These are phyloP conservation scores for Cetonia aurata DNA, from an alignment of 2,888 invertebrate genomes.

Conservation along the genomic window DNA sequence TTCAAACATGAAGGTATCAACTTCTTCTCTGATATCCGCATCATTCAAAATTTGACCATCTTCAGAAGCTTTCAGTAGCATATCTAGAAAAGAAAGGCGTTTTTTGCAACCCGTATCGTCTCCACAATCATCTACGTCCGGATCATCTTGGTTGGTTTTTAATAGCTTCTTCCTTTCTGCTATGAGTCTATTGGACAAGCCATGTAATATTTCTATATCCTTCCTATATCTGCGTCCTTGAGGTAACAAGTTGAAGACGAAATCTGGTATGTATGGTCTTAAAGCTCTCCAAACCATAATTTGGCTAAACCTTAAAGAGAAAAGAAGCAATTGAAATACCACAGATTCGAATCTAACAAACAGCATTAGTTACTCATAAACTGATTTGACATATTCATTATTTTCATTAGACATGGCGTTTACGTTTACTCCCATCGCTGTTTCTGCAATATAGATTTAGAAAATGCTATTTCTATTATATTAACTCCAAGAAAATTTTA, in stretches of 20 bases:
- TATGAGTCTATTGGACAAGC: conserved; percentile 47
- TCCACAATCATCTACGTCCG: neutral
- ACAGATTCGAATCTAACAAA: neutral
- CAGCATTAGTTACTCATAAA: conserved; percentile 60
- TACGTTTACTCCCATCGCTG: conserved; percentile 71
- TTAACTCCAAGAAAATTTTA: conserved; percentile 47
- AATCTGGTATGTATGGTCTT: conserved; percentile 11
- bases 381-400: conserved; percentile 65
- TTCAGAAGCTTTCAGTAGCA: conserved; percentile 27
- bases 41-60: conserved; percentile 53
- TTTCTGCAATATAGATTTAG: conserved; percentile 61
- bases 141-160: neutral
- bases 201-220: conserved; percentile 27
- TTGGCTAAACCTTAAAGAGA: conserved; percentile 1
- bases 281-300: neutral
- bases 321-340: too few relatives aligned
- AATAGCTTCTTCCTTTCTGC: conserved; percentile 48
- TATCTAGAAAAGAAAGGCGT: conserved; percentile 34
- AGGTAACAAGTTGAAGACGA: conserved; percentile 11
- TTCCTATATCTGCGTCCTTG: conserved; percentile 14
- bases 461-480: neutral
- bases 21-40: conserved; percentile 63
- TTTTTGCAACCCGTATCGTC: conserved; percentile 11
- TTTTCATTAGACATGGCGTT: conserved; percentile 61
- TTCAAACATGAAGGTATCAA: conserved; percentile 65